phyloP scores from a whole-genome alignment of 2,888 invertebrate genomes.

The Deroplatys truncata region DNA sequence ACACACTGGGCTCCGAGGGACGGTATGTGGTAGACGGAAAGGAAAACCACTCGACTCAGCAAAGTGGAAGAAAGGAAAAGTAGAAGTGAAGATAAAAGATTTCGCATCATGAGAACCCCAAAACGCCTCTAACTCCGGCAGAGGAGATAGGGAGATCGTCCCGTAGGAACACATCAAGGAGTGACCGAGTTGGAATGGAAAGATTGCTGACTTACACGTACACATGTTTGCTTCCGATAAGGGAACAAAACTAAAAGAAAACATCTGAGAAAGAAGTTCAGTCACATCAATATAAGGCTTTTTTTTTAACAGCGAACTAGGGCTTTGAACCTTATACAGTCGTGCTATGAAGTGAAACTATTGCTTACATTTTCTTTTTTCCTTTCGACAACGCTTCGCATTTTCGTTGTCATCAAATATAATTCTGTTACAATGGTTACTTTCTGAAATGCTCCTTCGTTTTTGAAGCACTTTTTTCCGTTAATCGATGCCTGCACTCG shows the following conservation, averaged over 20 bases:
- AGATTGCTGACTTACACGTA: neutral
- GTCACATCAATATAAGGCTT: neutral
- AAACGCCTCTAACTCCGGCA: neutral
- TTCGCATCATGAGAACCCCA: neutral
- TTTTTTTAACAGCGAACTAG: neutral
- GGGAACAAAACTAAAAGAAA: neutral
- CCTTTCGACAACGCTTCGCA: no score
- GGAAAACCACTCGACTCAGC: slow-evolving; percentile 16
- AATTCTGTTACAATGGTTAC: no score
- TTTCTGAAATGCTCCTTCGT: no score
- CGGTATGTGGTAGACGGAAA: neutral
- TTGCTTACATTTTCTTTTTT: no score
- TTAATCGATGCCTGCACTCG: no score
- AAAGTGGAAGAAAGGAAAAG: slow-evolving; percentile 12
- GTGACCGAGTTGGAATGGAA: neutral
- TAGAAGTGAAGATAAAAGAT: slow-evolving; percentile 8
- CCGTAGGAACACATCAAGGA: neutral
- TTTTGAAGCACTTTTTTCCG: no score
- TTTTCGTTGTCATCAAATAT: no score
- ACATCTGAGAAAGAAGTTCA: neutral
- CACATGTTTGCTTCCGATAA: neutral
- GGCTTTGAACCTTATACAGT: no score
- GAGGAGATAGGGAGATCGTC: neutral
- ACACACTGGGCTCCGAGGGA: neutral
- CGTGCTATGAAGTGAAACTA: no score